Conservation (phyloP, 2,113 vertebrate genomes). For the Chitala chitala region DNA sequence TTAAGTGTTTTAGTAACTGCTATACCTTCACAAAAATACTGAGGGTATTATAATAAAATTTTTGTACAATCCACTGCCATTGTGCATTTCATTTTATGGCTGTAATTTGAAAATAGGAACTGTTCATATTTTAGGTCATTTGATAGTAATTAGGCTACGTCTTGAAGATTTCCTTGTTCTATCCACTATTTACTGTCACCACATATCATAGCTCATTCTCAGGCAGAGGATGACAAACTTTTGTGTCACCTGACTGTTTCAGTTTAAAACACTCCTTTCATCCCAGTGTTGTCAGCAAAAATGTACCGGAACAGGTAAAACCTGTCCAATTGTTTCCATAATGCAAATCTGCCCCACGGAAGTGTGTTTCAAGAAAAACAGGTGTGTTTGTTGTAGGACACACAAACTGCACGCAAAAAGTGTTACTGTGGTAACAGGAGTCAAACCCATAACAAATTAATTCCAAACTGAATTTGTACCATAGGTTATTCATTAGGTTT, state of each 20-base stretch:
- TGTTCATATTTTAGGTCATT: not conserved
- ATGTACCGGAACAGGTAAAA: conserved; percentile 45
- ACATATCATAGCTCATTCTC: not conserved
- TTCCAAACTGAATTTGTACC: not conserved
- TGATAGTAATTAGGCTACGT: not conserved
- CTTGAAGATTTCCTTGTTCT: not conserved
- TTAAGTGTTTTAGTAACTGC: not conserved
- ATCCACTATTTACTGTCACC: not conserved
- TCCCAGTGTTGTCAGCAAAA: conserved; percentile 32
- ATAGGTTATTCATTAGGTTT: no score
- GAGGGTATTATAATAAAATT: not conserved
- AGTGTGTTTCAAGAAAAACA: conserved; percentile 19
- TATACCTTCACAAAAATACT: not conserved
- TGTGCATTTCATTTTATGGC: not conserved
- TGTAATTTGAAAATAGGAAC: no score
- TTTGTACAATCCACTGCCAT: no score
- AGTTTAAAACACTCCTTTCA: not conserved
- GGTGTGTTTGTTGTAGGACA: conserved; percentile 17
- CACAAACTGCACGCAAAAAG: not conserved
- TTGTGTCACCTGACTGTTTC: not conserved
- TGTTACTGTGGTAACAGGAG: not conserved
- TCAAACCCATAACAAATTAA: not conserved
- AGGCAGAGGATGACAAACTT: not conserved
- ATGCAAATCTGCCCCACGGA: conserved; percentile 27
- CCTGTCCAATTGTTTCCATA: conserved; percentile 36